Evolutionary conservation across 92 coral and sea anemone genomes (phyloP).

Genomic region (Palythoa heliodiscus): DNA sequence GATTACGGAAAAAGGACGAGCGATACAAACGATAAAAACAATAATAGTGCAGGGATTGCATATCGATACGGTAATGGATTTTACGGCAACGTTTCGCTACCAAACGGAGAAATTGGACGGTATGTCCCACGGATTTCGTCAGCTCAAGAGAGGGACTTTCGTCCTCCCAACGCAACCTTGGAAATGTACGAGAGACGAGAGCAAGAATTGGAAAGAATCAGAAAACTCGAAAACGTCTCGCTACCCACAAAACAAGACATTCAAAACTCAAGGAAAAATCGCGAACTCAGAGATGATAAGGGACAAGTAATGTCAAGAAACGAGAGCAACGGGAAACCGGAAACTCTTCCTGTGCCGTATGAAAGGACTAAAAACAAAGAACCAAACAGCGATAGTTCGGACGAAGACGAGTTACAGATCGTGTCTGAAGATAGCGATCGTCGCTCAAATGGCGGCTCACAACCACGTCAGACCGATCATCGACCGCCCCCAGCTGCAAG

Average conservation of each 20-base stretch:
- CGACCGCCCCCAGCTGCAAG: constrained; percentile 11
- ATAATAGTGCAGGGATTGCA: not conserved
- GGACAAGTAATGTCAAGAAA: not conserved
- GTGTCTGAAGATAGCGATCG: constrained; percentile 23
- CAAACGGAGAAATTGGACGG: constrained; percentile 49
- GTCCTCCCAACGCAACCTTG: constrained; percentile 83
- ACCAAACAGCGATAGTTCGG: constrained; percentile 52
- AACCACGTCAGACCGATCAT: constrained; percentile 1
- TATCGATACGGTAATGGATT: constrained; percentile 20
- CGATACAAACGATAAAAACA: constrained; percentile 19
- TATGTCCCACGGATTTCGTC: constrained; percentile 53
- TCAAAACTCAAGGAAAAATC: constrained; percentile 36
- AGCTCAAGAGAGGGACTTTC: constrained; percentile 71
- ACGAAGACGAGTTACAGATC: constrained; percentile 51
- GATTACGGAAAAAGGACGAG: not conserved
- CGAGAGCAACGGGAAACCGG: constrained; percentile 12
- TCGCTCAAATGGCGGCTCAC: not conserved
- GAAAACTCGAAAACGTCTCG: constrained; percentile 39
- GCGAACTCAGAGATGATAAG: constrained; percentile 34
- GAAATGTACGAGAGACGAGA: constrained; percentile 81
- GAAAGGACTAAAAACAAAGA: constrained; percentile 31
- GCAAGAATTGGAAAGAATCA: constrained; percentile 73
- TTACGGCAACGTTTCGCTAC: constrained; percentile 40
- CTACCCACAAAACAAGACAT: constrained; percentile 27
- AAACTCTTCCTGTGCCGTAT: constrained; percentile 16